These are phyloP conservation scores for Eptatretus burgeri DNA, from an alignment of 2,113 vertebrate genomes.

Conservation along the genomic window DNA sequence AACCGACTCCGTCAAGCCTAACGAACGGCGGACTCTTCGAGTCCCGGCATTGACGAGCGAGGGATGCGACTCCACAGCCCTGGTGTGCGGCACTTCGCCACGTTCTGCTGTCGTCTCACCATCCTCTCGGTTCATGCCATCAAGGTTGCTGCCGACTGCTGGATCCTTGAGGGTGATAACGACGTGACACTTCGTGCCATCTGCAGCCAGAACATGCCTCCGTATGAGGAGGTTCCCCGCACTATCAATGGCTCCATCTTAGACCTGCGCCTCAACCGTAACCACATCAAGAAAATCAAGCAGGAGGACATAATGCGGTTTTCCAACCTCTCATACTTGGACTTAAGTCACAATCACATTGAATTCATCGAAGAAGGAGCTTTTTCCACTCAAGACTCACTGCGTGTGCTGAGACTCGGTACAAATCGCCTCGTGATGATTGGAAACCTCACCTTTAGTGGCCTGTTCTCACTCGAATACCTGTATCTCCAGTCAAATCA, in stretches of 20 bases:
- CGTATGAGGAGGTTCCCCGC: not conserved
- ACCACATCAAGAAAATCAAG: not conserved
- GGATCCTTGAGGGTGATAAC: constrained; percentile 1
- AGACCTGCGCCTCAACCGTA: constrained; percentile 2
- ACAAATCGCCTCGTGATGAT: not conserved
- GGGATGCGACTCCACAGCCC: too few species aligned
- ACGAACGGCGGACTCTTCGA: too few species aligned
- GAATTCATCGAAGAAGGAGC: not conserved
- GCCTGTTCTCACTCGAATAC: not conserved
- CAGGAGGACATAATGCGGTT: not conserved
- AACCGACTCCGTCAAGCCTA: too few species aligned
- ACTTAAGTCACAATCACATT: not conserved
- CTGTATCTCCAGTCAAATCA: constrained; percentile 4
- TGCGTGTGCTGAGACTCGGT: not conserved
- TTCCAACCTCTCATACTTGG: not conserved
- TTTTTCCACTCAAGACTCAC: not conserved
- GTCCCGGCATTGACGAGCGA: too few species aligned
- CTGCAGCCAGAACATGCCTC: constrained; percentile 6
- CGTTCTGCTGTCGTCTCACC: too few species aligned
- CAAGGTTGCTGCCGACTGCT: not conserved
- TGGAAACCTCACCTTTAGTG: not conserved
- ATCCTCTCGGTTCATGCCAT: too few species aligned
- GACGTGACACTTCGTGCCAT: not conserved
- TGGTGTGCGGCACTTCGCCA: too few species aligned
- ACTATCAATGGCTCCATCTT: constrained; percentile 1